Base-by-base conservation (phyloP, 2,888 invertebrate species). In the Prenolepis imparis region DNA sequence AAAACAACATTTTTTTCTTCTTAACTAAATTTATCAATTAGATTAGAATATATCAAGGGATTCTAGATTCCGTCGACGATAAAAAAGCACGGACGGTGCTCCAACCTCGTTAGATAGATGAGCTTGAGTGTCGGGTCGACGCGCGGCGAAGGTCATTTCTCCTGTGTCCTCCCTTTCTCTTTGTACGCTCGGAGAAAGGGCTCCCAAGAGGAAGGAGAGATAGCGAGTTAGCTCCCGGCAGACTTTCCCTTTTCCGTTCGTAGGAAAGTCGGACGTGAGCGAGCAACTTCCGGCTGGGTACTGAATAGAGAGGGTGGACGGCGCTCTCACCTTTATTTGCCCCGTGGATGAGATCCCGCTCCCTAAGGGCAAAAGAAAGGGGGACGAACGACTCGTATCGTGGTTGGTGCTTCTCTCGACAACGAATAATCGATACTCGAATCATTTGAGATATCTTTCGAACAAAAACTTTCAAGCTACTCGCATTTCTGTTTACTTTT, bases 291-390 rank as follows among this genome's bases (percentile, higher is more conserved):
- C 83, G 82, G 83, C 64, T 85, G 63, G 28, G 75, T 48, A 61
- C 39, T 41, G 72, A 78, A 88, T 80, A 73, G 80, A 86, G 72
- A 77, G 75, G 72, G 61, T 68, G 28, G 52, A 73, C 75, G 63
- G 67, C 61, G 78, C 78, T 83, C 83, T 84, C 68, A 61, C 75
- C 81, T 85, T 86, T 86, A 86, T 87, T 89, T 87, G 83, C 72
- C 63, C 80, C 80, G 64, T 70, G 63, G 64, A 73, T 83, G 52
- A 52, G 73, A 80, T 82, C 83, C 55, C 66, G 44, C n/a, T 72
- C 68, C 28, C 68, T 75, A 55, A 48, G 61, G 61, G 21, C 18
- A 63, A 3, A 55, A 64, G 39, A 84, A 78, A 77, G 52, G 44
- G 21, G 78, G 24, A 64, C 44, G 32, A 67, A 64, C 74, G 39